These are phyloP conservation scores for Adineta ricciae DNA, from an alignment of 2,888 invertebrate species.

Conservation along the genomic window DNA sequence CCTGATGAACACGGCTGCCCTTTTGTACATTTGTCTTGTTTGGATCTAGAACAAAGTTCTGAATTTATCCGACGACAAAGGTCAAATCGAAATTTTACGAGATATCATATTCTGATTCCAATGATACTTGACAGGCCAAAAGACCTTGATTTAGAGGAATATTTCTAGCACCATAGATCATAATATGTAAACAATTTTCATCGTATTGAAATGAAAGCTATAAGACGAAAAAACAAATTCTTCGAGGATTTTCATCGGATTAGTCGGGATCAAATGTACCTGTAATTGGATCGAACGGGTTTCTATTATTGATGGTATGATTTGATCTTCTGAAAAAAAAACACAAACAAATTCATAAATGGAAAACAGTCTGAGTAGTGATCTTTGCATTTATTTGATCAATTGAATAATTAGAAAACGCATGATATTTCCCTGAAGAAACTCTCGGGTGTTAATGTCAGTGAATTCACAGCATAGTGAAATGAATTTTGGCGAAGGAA, in stretches of 20 bases:
- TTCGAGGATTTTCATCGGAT: too few relatives aligned
- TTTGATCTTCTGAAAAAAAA: neutral
- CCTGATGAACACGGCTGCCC: neutral
- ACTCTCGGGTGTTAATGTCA: neutral
- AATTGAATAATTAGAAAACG: too few relatives aligned
- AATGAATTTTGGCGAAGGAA: neutral
- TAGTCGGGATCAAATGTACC: neutral
- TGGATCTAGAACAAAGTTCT: neutral
- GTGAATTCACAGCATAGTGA: neutral
- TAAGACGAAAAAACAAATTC: neutral
- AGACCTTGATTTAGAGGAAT: neutral
- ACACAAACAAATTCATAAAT: too few relatives aligned
- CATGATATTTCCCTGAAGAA: too few relatives aligned
- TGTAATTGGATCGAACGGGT: neutral
- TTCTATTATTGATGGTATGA: neutral
- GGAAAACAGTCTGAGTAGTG: neutral
- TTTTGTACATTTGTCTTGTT: slow-evolving; percentile 17
- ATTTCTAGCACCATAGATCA: neutral
- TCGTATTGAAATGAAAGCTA: slow-evolving; percentile 17
- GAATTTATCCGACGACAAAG: too few relatives aligned
- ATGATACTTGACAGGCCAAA: neutral
- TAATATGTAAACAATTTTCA: neutral
- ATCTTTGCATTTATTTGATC: too few relatives aligned
- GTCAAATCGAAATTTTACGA: neutral
- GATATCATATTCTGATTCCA: neutral